A percentile compares a stretch with the other conserved stretches of the same genome.
These are phyloP conservation scores for Dichetophora obliterata DNA, from an alignment of 2,888 invertebrate species.

Conservation along the genomic window DNA sequence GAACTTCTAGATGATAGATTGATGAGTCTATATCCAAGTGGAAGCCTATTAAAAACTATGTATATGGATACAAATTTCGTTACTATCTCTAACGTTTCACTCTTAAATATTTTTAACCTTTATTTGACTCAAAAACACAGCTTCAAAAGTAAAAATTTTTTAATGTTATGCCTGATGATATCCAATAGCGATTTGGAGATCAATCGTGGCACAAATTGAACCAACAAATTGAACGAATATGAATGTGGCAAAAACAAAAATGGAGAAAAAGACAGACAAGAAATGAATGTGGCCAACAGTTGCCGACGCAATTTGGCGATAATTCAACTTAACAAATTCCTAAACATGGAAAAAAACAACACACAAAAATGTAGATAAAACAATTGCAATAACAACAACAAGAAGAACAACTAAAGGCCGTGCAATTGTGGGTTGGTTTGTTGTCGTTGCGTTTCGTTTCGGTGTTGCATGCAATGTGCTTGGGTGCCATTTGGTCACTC, in stretches of 20 bases:
- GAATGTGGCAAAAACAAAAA: conserved; percentile 2
- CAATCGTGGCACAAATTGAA: conserved; percentile 26
- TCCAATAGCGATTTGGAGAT: no score
- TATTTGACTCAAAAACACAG: no score
- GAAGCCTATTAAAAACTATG: no score
- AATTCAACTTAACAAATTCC: conserved; percentile 38
- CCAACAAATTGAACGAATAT: conserved; percentile 29
- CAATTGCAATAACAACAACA: conserved; percentile 18
- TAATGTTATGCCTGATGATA: no score
- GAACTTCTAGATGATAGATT: no score
- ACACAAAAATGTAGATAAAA: conserved; percentile 20
- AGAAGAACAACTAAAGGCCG: background rate
- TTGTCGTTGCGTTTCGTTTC: background rate
- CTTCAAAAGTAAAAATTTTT: no score
- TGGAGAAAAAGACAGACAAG: background rate
- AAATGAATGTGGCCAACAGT: conserved; percentile 5
- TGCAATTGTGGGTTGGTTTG: conserved; percentile 9
- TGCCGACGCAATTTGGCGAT: conserved; percentile 34
- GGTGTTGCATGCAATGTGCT: background rate
- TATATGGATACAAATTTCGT: no score
- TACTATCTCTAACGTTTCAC: no score
- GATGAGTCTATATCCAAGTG: no score
- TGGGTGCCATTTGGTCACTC: background rate
- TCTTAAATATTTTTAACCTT: no score
- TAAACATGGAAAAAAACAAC: conserved; percentile 12